A percentile compares a stretch with the other conserved stretches of the same genome.
Conservation (phyloP, 35 echinoderm and acorn worm genomes). For the Heliocidaris erythrogramma region DNA sequence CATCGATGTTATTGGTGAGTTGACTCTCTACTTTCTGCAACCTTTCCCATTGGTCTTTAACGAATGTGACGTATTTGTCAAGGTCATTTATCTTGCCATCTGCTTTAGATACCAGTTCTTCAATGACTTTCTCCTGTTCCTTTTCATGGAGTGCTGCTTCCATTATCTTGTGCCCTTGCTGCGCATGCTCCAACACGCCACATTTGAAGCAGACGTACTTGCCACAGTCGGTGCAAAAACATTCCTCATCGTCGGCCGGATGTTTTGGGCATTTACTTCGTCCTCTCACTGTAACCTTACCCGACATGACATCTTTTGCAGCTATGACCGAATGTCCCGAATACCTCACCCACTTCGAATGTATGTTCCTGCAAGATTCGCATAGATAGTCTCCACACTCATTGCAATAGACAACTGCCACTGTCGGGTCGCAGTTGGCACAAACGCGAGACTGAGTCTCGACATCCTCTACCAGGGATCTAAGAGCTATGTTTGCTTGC, state of each 20-base stretch:
- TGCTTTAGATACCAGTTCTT: not conserved
- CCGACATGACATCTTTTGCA: not conserved
- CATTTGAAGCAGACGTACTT: constrained; percentile 30
- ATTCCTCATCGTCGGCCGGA: not conserved
- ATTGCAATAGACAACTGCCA: not conserved
- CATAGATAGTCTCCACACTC: constrained; percentile 15
- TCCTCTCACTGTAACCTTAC: not conserved
- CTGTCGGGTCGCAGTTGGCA: not conserved
- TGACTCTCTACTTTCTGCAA: not conserved
- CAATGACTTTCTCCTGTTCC: not conserved
- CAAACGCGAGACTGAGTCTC: not conserved
- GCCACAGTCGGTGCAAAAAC: not conserved
- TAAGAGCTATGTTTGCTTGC: not conserved
- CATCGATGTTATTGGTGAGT: not conserved
- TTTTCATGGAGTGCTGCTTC: not conserved
- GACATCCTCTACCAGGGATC: constrained; percentile 9
- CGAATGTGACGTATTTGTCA: not conserved
- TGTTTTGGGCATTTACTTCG: not conserved
- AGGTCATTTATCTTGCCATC: not conserved
- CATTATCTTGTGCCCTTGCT: not conserved
- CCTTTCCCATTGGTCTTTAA: not conserved
- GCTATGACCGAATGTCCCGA: not conserved
- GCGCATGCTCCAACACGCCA: constrained; percentile 5
- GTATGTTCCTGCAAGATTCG: not conserved
- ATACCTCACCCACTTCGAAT: not conserved